Conservation (phyloP, 2,888 invertebrate species). For the Rhopalosiphum nymphaeae region DNA sequence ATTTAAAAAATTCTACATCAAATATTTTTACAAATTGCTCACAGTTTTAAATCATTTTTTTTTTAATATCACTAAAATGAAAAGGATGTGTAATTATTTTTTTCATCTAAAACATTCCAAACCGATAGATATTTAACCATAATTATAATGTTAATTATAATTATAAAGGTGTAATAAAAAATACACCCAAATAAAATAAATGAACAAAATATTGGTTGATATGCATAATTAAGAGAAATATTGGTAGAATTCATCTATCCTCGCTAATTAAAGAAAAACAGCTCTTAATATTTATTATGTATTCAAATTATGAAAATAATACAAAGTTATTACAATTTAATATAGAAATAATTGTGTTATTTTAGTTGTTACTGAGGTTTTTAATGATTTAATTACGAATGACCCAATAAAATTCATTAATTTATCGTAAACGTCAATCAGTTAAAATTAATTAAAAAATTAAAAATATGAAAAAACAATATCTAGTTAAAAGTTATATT, state of each 20-base stretch:
- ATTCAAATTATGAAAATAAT: not conserved
- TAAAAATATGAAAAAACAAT: not conserved
- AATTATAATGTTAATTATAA: not conserved
- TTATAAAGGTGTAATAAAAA: not conserved
- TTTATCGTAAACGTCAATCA: not conserved
- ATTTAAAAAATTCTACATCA: not conserved
- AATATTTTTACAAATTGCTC: not conserved
- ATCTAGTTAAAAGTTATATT: not conserved
- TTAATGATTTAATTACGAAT: not conserved
- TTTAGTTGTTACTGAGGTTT: not conserved
- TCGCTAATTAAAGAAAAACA: not conserved
- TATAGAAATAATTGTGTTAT: not conserved
- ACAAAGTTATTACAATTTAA: not conserved
- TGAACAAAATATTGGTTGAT: not conserved
- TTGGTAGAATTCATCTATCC: not conserved
- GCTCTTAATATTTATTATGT: not conserved
- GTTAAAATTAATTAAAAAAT: not conserved
- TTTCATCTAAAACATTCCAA: not conserved
- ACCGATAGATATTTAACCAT: not conserved
- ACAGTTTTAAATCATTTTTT: not conserved
- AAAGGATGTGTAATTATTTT: not conserved
- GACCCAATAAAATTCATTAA: not conserved
- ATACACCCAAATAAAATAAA: not conserved
- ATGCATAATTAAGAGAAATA: not conserved
- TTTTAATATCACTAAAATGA: not conserved